phyloP scores from a whole-genome alignment of 2,888 invertebrate species.

The Tenthredo livida region DNA sequence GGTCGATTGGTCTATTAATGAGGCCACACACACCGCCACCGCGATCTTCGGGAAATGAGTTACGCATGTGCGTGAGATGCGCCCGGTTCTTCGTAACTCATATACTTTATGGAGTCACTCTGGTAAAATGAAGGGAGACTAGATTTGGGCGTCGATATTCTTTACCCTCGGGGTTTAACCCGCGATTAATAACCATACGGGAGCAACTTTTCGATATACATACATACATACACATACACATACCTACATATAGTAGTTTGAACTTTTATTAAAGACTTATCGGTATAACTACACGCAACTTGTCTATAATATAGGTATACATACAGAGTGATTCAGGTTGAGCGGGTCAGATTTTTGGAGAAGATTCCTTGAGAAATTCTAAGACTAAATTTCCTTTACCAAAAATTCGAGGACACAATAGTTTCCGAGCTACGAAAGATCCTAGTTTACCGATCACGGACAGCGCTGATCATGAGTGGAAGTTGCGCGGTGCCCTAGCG shows the following conservation, averaged over 20 bases:
- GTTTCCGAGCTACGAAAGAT: no score
- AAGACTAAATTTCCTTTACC: no score
- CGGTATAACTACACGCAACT: neutral
- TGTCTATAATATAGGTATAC: neutral
- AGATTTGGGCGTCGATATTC: conserved; percentile 48
- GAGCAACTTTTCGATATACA: conserved; percentile 14
- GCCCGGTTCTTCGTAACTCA: conserved; percentile 26
- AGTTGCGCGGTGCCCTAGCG: no score
- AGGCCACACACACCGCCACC: conserved; percentile 48
- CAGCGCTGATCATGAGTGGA: no score
- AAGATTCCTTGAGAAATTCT: no score
- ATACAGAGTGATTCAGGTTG: neutral
- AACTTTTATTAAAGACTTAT: neutral
- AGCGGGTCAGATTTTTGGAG: no score
- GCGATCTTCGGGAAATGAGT: conserved; percentile 42
- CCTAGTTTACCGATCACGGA: no score
- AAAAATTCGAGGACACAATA: no score
- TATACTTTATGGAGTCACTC: conserved; percentile 47
- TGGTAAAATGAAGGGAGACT: conserved; percentile 31
- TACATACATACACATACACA: neutral
- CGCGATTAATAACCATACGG: conserved; percentile 31
- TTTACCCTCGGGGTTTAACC: conserved; percentile 21
- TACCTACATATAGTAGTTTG: neutral
- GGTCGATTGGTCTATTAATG: conserved; percentile 51
- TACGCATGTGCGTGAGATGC: conserved; percentile 46